Percentiles rank a stretch among this genome's conserved stretches.
Evolutionary conservation across 2,113 vertebrate species (phyloP).

Genomic region (Blennius ocellaris): DNA sequence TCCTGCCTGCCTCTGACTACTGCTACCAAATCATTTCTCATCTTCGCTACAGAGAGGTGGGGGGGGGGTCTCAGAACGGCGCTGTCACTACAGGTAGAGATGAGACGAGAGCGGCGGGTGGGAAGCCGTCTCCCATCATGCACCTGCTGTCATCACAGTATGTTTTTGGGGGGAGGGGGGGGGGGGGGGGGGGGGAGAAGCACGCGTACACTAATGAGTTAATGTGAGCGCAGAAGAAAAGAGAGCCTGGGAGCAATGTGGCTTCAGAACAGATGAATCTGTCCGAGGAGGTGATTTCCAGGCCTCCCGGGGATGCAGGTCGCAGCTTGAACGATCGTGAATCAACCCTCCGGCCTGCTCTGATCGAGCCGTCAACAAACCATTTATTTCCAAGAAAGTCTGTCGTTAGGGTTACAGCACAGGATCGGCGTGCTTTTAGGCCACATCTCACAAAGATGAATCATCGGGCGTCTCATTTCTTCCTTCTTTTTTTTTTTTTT

Average conservation of each 20-base stretch:
- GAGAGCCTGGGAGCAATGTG: constrained; percentile 21
- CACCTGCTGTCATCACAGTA: constrained; percentile 54
- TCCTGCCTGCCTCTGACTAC: constrained; percentile 1
- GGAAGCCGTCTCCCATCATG: constrained; percentile 67
- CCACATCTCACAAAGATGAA: constrained; percentile 29
- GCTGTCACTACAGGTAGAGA: constrained; percentile 49
- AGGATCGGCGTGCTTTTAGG: constrained; percentile 8
- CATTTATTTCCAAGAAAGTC: constrained; percentile 2
- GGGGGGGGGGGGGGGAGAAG: background rate
- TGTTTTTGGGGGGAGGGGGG: background rate
- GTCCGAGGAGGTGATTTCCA: constrained; percentile 51
- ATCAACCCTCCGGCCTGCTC: constrained; percentile 4
- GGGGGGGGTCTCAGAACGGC: constrained; percentile 31
- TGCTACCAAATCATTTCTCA: constrained; percentile 41
- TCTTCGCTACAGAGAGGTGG: constrained; percentile 23
- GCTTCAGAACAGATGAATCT: constrained; percentile 43
- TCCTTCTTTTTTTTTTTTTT: constrained; percentile 13
- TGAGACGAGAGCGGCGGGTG: constrained; percentile 61
- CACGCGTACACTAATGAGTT: constrained; percentile 16
- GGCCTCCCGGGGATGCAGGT: constrained; percentile 32
- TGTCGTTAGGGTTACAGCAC: constrained; percentile 5
- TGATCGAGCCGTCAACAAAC: constrained; percentile 22
- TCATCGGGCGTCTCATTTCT: constrained; percentile 17
- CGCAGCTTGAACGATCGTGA: constrained; percentile 41
- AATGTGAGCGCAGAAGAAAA: constrained; percentile 23